A percentile compares a stretch with the other conserved stretches of the same genome.
Conservation (phyloP, 2,888 invertebrate species). For the Drosophila siamana region DNA sequence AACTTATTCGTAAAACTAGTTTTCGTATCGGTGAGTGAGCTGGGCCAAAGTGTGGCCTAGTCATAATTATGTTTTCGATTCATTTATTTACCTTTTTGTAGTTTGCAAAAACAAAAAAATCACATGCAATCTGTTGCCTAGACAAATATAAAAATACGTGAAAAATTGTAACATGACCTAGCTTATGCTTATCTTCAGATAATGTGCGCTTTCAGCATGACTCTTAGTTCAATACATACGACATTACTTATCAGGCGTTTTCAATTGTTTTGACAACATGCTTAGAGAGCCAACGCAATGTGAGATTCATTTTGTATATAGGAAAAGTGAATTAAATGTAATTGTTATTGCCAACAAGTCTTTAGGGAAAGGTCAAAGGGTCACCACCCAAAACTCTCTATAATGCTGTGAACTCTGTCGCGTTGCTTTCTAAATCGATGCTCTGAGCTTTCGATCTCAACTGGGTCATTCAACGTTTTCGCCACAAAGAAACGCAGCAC, state of each 20-base stretch:
- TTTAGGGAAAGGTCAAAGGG: neutral
- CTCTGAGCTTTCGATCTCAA: slow-evolving; percentile 13
- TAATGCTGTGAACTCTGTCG: slow-evolving; percentile 27
- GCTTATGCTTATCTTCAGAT: slow-evolving; percentile 22
- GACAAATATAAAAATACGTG: neutral
- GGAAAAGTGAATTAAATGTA: neutral
- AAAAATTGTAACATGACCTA: slow-evolving; percentile 7
- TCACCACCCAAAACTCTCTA: slow-evolving; percentile 37
- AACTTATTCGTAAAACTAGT: neutral
- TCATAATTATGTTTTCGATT: neutral
- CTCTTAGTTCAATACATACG: slow-evolving; percentile 16
- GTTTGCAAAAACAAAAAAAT: neutral
- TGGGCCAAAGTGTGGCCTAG: neutral
- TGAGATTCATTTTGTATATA: neutral
- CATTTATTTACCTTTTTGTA: slow-evolving; percentile 10
- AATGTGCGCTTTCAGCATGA: slow-evolving; percentile 31
- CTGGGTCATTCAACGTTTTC: slow-evolving; percentile 20
- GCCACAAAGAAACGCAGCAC: neutral
- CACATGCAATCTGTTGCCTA: neutral
- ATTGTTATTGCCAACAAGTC: neutral
- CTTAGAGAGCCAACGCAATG: neutral
- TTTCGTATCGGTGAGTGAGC: neutral
- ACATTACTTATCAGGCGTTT: slow-evolving; percentile 18
- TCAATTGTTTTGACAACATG: neutral
- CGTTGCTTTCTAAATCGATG: slow-evolving; percentile 25